Conservation (phyloP, 2,888 invertebrate species). For the Orthosia incerta region DNA sequence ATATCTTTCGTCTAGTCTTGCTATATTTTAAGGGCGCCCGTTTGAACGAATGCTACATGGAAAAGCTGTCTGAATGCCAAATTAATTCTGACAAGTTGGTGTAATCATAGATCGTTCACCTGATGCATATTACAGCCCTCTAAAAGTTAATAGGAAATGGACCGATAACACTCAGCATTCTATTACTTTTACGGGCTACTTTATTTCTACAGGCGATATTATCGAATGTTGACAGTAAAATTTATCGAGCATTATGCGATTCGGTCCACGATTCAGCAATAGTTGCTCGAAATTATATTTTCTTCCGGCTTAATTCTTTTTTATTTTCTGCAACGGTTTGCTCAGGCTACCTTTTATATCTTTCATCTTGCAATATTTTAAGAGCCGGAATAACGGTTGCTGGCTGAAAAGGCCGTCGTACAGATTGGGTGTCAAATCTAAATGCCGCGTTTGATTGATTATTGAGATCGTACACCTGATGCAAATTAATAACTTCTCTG, state of each 20-base stretch:
- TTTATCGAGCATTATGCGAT: slow-evolving; percentile 62
- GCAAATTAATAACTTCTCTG: slow-evolving; percentile 8
- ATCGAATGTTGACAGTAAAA: slow-evolving; percentile 66
- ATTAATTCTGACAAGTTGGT: slow-evolving; percentile 21
- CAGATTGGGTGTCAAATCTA: slow-evolving; percentile 52
- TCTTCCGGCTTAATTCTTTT: slow-evolving; percentile 60
- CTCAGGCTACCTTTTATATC: slow-evolving; percentile 49
- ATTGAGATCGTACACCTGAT: slow-evolving; percentile 43
- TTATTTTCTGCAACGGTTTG: slow-evolving; percentile 55
- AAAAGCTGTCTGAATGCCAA: slow-evolving; percentile 6
- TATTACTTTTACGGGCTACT: slow-evolving; percentile 59
- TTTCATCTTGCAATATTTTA: slow-evolving; percentile 56
- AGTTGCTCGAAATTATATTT: slow-evolving; percentile 61
- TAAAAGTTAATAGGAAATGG: slow-evolving; percentile 50
- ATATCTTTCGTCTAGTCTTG: slow-evolving; percentile 34
- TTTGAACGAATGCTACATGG: background rate
- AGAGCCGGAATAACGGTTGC: slow-evolving; percentile 21
- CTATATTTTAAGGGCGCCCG: slow-evolving; percentile 32
- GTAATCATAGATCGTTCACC: slow-evolving; percentile 36
- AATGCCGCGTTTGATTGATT: slow-evolving; percentile 49
- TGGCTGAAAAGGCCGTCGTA: slow-evolving; percentile 29
- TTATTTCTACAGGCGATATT: slow-evolving; percentile 60
- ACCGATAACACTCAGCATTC: slow-evolving; percentile 45
- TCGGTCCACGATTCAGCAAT: slow-evolving; percentile 56
- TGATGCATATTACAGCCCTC: slow-evolving; percentile 17